These are phyloP conservation scores for Graphium colonna DNA, from an alignment of 2,888 invertebrate species.

Conservation along the genomic window DNA sequence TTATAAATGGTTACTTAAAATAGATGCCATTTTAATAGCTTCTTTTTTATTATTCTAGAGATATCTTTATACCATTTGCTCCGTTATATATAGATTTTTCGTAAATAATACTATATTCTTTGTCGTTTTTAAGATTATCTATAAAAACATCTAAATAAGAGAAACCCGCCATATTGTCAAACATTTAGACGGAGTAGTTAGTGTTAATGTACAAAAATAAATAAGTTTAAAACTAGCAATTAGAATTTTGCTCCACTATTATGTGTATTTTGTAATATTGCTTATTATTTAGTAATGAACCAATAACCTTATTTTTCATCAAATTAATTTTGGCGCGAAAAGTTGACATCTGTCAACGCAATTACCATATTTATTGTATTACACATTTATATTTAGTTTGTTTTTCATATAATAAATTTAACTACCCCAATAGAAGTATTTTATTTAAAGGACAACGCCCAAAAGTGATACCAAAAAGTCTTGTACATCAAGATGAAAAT, in stretches of 20 bases:
- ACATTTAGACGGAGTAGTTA: background rate
- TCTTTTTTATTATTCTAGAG: background rate
- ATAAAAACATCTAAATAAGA: too few relatives aligned
- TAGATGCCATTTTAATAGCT: background rate
- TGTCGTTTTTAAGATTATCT: too few relatives aligned
- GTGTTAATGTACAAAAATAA: slow-evolving; percentile 8
- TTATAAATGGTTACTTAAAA: too few relatives aligned
- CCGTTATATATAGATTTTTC: too few relatives aligned
- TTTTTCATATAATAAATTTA: too few relatives aligned
- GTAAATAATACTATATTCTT: too few relatives aligned
- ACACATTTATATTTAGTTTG: slow-evolving; percentile 11
- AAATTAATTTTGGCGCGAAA: slow-evolving; percentile 10
- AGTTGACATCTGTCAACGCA: background rate
- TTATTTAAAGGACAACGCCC: too few relatives aligned
- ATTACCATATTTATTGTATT: slow-evolving; percentile 9
- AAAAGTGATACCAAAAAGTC: too few relatives aligned
- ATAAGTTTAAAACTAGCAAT: slow-evolving; percentile 14
- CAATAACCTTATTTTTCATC: background rate
- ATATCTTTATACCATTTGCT: too few relatives aligned
- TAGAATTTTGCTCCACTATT: slow-evolving; percentile 21
- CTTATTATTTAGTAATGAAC: background rate
- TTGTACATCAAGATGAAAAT: too few relatives aligned
- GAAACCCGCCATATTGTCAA: background rate
- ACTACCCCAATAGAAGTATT: too few relatives aligned
- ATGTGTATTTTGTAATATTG: slow-evolving; percentile 6